Evolutionary conservation across 2,797 vertebrate genomes (phyloP).

Genomic region (Gambelia wislizenii): DNA sequence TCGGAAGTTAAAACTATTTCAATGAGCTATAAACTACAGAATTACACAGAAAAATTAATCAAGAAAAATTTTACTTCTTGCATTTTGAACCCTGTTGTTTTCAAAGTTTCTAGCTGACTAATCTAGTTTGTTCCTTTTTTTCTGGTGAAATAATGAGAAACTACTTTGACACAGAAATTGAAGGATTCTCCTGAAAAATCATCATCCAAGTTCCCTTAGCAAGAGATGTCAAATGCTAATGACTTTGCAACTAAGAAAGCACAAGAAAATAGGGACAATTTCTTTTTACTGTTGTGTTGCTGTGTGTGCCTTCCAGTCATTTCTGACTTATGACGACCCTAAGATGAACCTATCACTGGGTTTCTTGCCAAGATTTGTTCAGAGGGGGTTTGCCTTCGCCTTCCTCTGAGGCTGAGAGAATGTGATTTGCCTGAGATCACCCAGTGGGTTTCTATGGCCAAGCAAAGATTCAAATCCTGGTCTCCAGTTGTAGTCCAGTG

Average conservation of each 20-base stretch:
- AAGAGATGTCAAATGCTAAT: not conserved
- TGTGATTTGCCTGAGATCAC: too few species aligned
- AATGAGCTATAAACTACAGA: not conserved
- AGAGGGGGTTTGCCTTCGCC: too few species aligned
- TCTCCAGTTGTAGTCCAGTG: too few species aligned
- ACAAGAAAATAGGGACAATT: not conserved
- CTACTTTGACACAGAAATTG: constrained; percentile 1
- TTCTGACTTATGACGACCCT: too few species aligned
- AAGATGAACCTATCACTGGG: too few species aligned
- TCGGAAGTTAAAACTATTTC: not conserved
- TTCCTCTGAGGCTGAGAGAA: too few species aligned
- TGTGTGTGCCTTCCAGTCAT: too few species aligned
- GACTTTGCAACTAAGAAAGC: not conserved
- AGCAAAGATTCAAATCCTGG: too few species aligned
- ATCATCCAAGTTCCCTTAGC: not conserved
- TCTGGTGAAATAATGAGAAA: not conserved
- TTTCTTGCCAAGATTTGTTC: too few species aligned
- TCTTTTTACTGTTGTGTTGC: too few species aligned
- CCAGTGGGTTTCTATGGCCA: too few species aligned
- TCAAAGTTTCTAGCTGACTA: not conserved
- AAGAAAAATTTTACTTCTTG: not conserved
- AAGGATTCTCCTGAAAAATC: not conserved
- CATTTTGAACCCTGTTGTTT: constrained; percentile 1
- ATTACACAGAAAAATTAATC: not conserved
- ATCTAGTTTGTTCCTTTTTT: not conserved